Conservation (phyloP, 2,113 vertebrate genomes). For the Alosa alosa region DNA sequence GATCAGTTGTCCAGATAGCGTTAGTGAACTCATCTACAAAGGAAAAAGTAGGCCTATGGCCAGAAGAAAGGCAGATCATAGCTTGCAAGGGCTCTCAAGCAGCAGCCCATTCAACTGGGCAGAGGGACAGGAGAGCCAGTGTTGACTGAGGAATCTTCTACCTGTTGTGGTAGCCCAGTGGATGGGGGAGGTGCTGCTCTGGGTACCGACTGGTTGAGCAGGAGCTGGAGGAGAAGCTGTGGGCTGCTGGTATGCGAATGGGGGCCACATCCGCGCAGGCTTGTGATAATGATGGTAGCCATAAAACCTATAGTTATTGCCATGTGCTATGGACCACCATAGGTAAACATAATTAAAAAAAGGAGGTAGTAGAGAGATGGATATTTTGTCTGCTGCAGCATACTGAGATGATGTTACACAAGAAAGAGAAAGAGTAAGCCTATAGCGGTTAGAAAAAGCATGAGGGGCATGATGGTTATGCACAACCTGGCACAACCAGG, state of each 20-base stretch:
- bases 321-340: slow-evolving; percentile 56
- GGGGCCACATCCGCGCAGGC: slow-evolving; percentile 45
- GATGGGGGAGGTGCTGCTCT: slow-evolving; percentile 37
- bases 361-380: slow-evolving; percentile 41
- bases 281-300: slow-evolving; percentile 53
- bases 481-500: background rate
- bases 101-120: background rate
- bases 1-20: background rate
- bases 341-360: slow-evolving; percentile 11
- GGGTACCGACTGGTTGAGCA: slow-evolving; percentile 46
- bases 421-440: background rate
- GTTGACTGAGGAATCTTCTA: slow-evolving; percentile 40
- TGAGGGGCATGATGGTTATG: background rate
- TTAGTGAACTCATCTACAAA: slow-evolving; percentile 11
- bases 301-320: slow-evolving; percentile 58
- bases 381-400: slow-evolving; percentile 28
- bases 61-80: background rate
- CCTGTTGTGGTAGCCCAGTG: slow-evolving; percentile 44
- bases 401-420: background rate
- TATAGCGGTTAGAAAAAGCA: background rate
- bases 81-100: background rate
- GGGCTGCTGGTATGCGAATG: slow-evolving; percentile 47
- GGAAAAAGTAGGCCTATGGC: background rate
- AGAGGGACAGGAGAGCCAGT: too few species aligned
- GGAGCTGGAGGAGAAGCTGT: slow-evolving; percentile 12